Conservation (phyloP, 2,797 vertebrate genomes). For the Taeniopygia guttata region DNA sequence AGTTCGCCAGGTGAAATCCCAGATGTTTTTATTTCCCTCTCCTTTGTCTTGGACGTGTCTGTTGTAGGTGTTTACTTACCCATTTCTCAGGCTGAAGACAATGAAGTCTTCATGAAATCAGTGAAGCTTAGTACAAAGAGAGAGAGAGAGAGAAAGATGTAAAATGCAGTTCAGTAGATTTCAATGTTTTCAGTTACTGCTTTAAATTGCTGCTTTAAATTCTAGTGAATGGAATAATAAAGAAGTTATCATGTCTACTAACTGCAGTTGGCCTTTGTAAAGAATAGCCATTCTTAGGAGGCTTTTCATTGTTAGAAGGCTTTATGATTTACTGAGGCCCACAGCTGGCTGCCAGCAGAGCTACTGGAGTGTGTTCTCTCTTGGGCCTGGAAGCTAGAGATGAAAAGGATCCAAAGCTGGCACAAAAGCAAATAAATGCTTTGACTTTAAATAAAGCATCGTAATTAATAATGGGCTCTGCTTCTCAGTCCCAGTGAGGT, state of each 20-base stretch:
- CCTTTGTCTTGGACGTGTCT: neutral
- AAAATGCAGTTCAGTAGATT: slow-evolving; percentile 18
- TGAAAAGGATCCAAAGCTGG: slow-evolving; percentile 79
- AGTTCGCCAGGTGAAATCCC: neutral
- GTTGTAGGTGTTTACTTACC: slow-evolving; percentile 1
- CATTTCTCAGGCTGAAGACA: slow-evolving; percentile 13
- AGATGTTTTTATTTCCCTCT: neutral
- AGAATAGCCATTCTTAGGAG: slow-evolving; percentile 40
- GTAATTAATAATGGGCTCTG: slow-evolving; percentile 75
- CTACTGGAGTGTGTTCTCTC: slow-evolving; percentile 76
- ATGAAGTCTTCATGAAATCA: slow-evolving; percentile 19
- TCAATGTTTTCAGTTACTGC: slow-evolving; percentile 44
- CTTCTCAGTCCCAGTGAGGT: slow-evolving; percentile 59
- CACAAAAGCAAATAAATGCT: slow-evolving; percentile 80
- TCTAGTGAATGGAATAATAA: slow-evolving; percentile 70
- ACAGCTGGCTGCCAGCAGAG: slow-evolving; percentile 79
- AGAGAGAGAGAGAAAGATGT: neutral
- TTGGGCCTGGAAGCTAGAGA: slow-evolving; percentile 74
- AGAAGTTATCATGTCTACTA: slow-evolving; percentile 71
- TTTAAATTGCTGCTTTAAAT: slow-evolving; percentile 74
- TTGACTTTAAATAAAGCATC: slow-evolving; percentile 80
- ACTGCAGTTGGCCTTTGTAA: slow-evolving; percentile 73
- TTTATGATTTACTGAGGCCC: slow-evolving; percentile 78
- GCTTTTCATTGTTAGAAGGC: slow-evolving; percentile 63
- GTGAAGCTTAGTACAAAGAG: slow-evolving; percentile 3